phyloP scores from a whole-genome alignment of 2,888 invertebrate genomes.

The Plemyria rubiginata region DNA sequence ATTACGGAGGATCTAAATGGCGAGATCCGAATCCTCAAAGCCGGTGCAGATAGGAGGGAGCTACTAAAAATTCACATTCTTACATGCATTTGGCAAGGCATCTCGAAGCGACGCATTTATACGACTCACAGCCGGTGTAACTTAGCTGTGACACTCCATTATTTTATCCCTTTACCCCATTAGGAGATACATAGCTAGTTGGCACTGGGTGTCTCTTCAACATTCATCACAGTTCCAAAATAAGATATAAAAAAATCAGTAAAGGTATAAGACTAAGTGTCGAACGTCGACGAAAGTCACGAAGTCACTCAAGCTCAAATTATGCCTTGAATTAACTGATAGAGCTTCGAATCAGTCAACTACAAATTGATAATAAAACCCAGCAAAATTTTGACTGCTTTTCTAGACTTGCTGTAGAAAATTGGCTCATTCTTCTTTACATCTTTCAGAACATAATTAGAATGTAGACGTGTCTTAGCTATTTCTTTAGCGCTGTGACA shows the following conservation, averaged over 20 bases:
- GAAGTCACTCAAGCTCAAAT: no score
- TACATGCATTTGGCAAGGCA: constrained; percentile 44
- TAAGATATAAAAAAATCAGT: no score
- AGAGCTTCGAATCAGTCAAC: no score
- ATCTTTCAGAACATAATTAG: neutral
- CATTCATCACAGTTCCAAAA: no score
- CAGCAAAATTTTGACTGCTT: no score
- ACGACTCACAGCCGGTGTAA: constrained; percentile 1
- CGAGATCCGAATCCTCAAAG: constrained; percentile 39
- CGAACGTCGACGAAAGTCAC: no score
- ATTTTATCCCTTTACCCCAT: neutral
- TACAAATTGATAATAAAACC: no score
- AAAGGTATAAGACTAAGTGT: no score
- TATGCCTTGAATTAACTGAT: no score
- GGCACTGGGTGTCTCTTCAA: no score
- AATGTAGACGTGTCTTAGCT: constrained; percentile 2
- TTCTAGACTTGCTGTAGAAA: no score
- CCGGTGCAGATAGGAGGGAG: constrained; percentile 34
- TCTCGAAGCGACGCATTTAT: constrained; percentile 25
- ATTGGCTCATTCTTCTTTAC: neutral
- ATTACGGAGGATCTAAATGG: constrained; percentile 33
- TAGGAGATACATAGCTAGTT: no score
- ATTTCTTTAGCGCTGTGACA: neutral
- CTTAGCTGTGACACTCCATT: neutral
- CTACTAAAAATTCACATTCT: constrained; percentile 41